phyloP scores from a whole-genome alignment of 2,888 invertebrate genomes.

The Polia nebulosa region DNA sequence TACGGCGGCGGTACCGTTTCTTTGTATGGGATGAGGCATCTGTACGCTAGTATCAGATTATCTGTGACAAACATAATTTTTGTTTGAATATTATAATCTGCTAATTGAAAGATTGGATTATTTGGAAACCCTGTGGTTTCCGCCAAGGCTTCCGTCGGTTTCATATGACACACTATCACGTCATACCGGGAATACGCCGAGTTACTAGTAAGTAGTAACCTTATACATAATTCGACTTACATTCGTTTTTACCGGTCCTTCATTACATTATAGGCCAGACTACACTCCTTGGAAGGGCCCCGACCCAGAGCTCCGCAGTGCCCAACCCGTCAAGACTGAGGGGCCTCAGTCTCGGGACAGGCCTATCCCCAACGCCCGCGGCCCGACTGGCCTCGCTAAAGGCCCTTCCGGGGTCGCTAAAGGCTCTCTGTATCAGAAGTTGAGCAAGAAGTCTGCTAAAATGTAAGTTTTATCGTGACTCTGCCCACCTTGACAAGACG shows the following conservation, averaged over 20 bases:
- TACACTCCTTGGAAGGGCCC: constrained; percentile 96
- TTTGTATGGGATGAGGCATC: no score
- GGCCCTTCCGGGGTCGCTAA: constrained; percentile 95
- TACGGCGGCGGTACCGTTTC: no score
- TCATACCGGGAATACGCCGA: no score
- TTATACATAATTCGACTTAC: background rate
- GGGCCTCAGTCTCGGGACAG: constrained; percentile 84
- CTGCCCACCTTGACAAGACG: no score
- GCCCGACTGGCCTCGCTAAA: constrained; percentile 92
- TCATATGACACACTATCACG: no score
- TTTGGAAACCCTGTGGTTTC: no score
- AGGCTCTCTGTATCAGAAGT: constrained; percentile 95
- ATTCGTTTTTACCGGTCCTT: background rate
- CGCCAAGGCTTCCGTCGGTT: no score
- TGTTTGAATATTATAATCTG: no score
- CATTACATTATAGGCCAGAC: constrained; percentile 91
- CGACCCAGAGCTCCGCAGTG: constrained; percentile 92
- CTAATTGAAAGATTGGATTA: no score
- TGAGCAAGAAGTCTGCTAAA: constrained; percentile 88
- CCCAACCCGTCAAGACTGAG: constrained; percentile 91
- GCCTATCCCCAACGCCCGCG: constrained; percentile 89
- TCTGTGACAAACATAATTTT: no score
- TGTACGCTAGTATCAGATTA: no score
- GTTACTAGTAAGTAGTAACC: no score
- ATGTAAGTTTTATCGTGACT: constrained; percentile 73